Evolutionary conservation across 2,888 invertebrate species (phyloP), one percentile per base, ranked within the genome.

Genomic region (Nemurella pictetii): DNA sequence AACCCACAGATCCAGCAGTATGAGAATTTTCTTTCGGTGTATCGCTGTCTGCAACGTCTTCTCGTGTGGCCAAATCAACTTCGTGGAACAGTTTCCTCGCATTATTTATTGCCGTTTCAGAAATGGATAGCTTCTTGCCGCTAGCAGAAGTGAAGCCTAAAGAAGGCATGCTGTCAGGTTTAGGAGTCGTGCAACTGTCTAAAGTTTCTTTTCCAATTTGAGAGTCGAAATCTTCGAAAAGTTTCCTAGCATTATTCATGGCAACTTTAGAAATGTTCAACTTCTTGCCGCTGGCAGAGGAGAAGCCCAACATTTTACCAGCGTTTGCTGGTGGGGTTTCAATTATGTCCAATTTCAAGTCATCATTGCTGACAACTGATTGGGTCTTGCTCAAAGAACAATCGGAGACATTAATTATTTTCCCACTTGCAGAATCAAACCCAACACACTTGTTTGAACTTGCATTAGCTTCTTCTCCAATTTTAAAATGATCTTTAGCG

Each of bases 191-290:
- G 0, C 84, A 83, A 72, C 35, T 30, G 27, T 84, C 26, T 77
- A 15, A 32, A 73, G 25, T 26, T 26, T 26, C 35, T 9, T 80
- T 72, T 20, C 26, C 30, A 7, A 74, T 15, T 83, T n/a, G 91
- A 28, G 83, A 35, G 85, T 91, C 92, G 86, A 89, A 87, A 15
- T 88, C 87, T 84, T 88, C 87, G 86, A 91, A 88, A 89, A 87
- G 15, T 25, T 85, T 84, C 74, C 85, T 86, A 86, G 85, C 87
- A 72, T 86, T 87, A 36, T 85, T 74, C 85, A 92, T 90, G 87
- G 91, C 90, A 88, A 91, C 90, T 4, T 91, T 90, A 72, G 90
- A 88, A 77, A 92, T 87, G 20, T 89, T 88, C 25, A 90, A 88
- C 85, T 91, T 89, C 85, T 92, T 92, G 85, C 92, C 89, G 80